Evolutionary conservation across 1,140 invertebrate genomes (phyloP), one percentile per base, ranked within the genome.

Genomic region (Ectropis grisescens): DNA sequence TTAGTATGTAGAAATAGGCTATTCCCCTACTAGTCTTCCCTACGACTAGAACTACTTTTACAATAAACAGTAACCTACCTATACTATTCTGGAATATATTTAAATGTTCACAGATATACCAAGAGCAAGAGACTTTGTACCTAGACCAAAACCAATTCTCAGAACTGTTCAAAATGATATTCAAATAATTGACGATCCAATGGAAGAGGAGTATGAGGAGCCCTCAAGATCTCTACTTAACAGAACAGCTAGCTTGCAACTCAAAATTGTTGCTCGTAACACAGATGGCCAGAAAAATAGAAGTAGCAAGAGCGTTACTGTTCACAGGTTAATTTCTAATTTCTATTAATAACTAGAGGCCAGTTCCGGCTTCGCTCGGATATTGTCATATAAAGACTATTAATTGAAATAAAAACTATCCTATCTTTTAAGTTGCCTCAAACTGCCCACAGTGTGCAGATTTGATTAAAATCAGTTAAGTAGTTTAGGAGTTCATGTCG

Each of bases 211-310:
- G 11, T 62, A 54, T 42, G 26, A 43, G 4, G 36, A 51, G 13
- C 40, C 56, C 28, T 62, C 51, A 44, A 39, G 34, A 10, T 39
- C 48, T 15, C 40, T 57, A n/a, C 46, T 60, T 13, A 74, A 80
- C 29, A 40, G 60, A 14, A 68, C 70, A 48, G 55, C 64, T 13
- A 72, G 64, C 26, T 38, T 82, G 16, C 78, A 83, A 31, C 58
- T 83, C 2, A 81, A 71, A 56, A 81, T 83, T 32, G 60, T 80
- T 14, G 55, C 81, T 26, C 76, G 69, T 29, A 83, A 83, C 41
- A 68, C 62, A 58, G 66, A 72, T 37, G 27, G 41, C 1, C 51
- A 48, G 23, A 60, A 54, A 25, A 58, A 43, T 2, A 47, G 42
- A 30, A 41, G 25, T n/a, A 8, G 16, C 16, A 19, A 8, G 3